Evolutionary conservation across 2,113 vertebrate genomes (phyloP), one percentile per base, ranked within the genome.

Genomic region (Motacilla alba): DNA sequence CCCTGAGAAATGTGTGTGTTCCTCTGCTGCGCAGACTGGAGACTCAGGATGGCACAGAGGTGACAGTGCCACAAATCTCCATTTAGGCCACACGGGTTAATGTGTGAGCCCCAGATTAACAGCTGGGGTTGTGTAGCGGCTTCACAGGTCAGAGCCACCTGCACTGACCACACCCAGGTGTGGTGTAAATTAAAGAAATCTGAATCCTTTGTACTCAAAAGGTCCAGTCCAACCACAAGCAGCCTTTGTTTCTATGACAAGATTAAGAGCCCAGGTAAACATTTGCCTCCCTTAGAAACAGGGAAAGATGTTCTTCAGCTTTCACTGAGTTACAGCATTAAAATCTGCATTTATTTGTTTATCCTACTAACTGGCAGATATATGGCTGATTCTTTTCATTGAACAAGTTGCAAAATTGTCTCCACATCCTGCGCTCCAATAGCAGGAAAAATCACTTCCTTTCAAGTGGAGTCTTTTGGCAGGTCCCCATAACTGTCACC

Each of bases 51-150:
- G 72, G 74, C 87, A 66, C 52, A 67, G 52, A 60, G 35, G 70
- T 90, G 94, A 93, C 92, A 93, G 59, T 62, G 76, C 89, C 90
- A 94, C 95, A 93, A 64, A 90, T 97, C 94, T 97, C 96, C 66
- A 95, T 96, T 86, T 93, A 86, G 95, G 63, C 89, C 72, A 80
- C 8, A 0, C 27, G 47, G 52, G 63, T 94, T 95, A 60, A 94
- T 81, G 79, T 91, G 14, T 86, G 83, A 89, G 83, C 15, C 77
- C 37, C 58, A 46, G 3, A 28, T 27, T 7, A 58, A 7, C 17
- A 67, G 8, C 37, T 64, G 60, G 47, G 59, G 53, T 66, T n/a
- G n/a, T 37, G 62, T 37, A 73, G 93, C 83, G 94, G 70, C 81
- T 80, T 92, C 44, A 24, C 15, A 35, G 91, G 78, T 88, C 88